Evolutionary conservation across 2,113 vertebrate genomes (phyloP).

Genomic region (Tor tambroides): DNA sequence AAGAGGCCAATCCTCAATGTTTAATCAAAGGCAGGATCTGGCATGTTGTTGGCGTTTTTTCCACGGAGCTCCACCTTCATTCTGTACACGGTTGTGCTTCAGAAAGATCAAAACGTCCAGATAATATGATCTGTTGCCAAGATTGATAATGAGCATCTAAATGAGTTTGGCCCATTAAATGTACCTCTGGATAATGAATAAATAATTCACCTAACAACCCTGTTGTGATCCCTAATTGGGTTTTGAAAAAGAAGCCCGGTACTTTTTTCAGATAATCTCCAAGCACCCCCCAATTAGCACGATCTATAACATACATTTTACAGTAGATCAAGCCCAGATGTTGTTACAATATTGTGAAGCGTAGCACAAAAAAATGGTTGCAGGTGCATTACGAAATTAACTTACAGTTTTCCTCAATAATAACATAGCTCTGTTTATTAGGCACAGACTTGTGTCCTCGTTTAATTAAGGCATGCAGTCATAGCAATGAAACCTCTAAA

Average conservation of each 20-base stretch:
- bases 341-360: constrained; percentile 13
- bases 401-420: neutral
- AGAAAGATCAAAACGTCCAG: constrained; percentile 64
- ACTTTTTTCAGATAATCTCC: constrained; percentile 51
- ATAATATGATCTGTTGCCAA: constrained; percentile 70
- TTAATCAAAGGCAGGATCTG: constrained; percentile 68
- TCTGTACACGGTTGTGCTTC: constrained; percentile 57
- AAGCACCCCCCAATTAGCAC: constrained; percentile 44
- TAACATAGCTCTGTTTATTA: neutral
- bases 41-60: constrained; percentile 51
- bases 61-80: constrained; percentile 46
- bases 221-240: constrained; percentile 65
- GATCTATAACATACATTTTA: constrained; percentile 30
- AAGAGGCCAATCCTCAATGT: constrained; percentile 64
- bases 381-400: constrained; percentile 4
- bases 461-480: constrained; percentile 52
- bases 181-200: constrained; percentile 68
- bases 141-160: constrained; percentile 69
- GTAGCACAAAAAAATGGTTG: neutral
- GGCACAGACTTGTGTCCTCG: neutral
- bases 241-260: constrained; percentile 53
- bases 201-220: constrained; percentile 64
- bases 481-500: constrained; percentile 35
- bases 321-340: constrained; percentile 13
- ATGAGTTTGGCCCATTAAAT: constrained; percentile 69